Base-by-base conservation (phyloP, 1,140 invertebrate species). In the Macrostomum lignano region DNA sequence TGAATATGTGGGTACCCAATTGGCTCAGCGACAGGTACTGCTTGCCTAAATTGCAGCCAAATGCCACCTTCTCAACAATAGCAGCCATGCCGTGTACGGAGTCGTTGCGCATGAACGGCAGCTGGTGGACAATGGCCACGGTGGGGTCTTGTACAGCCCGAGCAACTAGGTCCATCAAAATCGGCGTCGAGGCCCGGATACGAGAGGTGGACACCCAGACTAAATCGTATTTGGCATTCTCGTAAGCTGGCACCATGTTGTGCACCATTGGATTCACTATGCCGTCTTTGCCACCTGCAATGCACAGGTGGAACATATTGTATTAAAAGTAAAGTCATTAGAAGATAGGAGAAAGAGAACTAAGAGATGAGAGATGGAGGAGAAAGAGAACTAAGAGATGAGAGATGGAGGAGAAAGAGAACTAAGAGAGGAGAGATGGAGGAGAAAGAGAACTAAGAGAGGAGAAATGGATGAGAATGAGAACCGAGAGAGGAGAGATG, bases 191-290 rank as follows among this genome's bases (percentile, higher is more conserved):
- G n/a, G n/a, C 93, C 47, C 73, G 67, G 40, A 98, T 81, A 21
- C 81, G 77, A 49, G 78, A 79, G 60, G 96, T 88, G 33, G 82
- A 93, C 46, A 98, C 77, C 38, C 96, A 64, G 38, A 98, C 65
- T 3, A 88, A 61, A 31, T 86, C 77, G 59, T 93, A 70, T 51
- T 74, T 78, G 9, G 75, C 73, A 35, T 71, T 70, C 48, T 72
- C 62, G 57, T 91, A 96, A 2, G 73, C 86, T 25, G 74, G 77
- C 50, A 88, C 68, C 73, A 98, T 91, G 51, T 98, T 98, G 62
- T 94, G 94, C 44, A 98, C 91, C 62, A 98, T 98, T 3, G 88
- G 88, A 33, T 64, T 98, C 96, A 33, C 20, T 14, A 21, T 22
- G 9, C n/a, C 22, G 7, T n/a, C 15, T 3, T 7, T 33, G 19